Evolutionary conservation across 2,888 invertebrate species (phyloP).

Genomic region (Lasioglossum malachurum): DNA sequence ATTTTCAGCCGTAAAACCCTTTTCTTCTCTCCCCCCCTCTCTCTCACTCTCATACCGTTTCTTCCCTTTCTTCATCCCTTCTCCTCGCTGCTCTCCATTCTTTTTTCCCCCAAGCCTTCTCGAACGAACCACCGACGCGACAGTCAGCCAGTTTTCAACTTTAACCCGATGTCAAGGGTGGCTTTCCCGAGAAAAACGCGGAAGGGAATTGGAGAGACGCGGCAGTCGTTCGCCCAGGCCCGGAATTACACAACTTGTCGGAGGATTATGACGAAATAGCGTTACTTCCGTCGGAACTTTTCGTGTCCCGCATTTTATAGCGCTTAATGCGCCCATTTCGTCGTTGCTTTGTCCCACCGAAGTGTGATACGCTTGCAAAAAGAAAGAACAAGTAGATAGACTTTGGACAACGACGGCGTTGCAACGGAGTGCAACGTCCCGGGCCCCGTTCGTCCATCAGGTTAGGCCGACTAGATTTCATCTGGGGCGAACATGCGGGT

Average conservation of each 20-base stretch:
- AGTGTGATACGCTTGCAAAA: neutral
- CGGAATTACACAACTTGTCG: constrained; percentile 24
- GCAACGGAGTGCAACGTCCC: neutral
- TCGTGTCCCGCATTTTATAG: constrained; percentile 1
- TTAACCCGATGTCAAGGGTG: constrained; percentile 32
- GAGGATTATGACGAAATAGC: constrained; percentile 17
- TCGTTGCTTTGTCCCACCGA: neutral
- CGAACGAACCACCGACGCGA: constrained; percentile 15
- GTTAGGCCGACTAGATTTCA: neutral
- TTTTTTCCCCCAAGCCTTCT: neutral
- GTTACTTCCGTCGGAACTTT: constrained; percentile 14
- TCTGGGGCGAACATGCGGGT: neutral
- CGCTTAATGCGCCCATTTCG: neutral
- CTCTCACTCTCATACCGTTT: neutral
- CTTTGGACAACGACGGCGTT: neutral
- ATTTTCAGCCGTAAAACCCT: constrained; percentile 19
- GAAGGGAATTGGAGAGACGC: constrained; percentile 21
- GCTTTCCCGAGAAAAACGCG: constrained; percentile 24
- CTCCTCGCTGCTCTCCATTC: neutral
- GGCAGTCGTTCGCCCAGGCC: constrained; percentile 1
- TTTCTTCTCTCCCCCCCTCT: neutral
- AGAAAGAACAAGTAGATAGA: neutral
- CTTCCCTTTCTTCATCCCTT: neutral
- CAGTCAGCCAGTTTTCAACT: constrained; percentile 24
- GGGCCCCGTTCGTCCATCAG: neutral